Evolutionary conservation across 2,113 vertebrate species (phyloP).

Genomic region (Hydrolagus affinis): DNA sequence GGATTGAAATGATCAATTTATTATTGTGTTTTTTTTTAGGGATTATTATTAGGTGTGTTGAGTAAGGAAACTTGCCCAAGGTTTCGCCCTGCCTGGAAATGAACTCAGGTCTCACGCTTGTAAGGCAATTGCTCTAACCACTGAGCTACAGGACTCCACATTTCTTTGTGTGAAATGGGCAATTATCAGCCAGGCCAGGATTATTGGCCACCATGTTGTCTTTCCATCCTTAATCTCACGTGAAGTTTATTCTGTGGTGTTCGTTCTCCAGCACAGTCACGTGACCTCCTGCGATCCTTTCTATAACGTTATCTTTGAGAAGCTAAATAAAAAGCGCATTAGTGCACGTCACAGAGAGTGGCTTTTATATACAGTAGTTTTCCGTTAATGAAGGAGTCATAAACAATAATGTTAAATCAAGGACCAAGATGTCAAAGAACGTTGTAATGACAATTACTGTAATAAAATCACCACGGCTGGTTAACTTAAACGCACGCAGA

Average conservation of each 20-base stretch:
- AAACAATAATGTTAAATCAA: constrained; percentile 27
- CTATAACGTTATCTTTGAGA: not conserved
- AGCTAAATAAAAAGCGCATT: constrained; percentile 5
- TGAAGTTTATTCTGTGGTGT: not conserved
- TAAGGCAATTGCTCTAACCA: no score
- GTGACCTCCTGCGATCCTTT: not conserved
- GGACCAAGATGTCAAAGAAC: constrained; percentile 25
- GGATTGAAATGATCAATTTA: no score
- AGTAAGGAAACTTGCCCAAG: no score
- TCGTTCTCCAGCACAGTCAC: not conserved
- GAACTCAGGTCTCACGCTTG: no score
- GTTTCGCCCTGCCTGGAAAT: no score
- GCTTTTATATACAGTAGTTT: constrained; percentile 30
- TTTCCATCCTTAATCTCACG: not conserved
- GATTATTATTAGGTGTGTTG: no score
- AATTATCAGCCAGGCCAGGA: no score
- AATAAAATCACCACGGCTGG: constrained; percentile 24
- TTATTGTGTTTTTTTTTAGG: no score
- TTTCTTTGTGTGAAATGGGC: no score
- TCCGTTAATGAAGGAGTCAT: constrained; percentile 21
- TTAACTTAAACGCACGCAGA: constrained; percentile 27
- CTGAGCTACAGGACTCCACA: no score
- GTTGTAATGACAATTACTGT: not conserved
- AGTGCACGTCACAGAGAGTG: constrained; percentile 26
- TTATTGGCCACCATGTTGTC: not conserved